phyloP scores from a whole-genome alignment of 2,888 invertebrate genomes.

The Pollenia labialis region DNA sequence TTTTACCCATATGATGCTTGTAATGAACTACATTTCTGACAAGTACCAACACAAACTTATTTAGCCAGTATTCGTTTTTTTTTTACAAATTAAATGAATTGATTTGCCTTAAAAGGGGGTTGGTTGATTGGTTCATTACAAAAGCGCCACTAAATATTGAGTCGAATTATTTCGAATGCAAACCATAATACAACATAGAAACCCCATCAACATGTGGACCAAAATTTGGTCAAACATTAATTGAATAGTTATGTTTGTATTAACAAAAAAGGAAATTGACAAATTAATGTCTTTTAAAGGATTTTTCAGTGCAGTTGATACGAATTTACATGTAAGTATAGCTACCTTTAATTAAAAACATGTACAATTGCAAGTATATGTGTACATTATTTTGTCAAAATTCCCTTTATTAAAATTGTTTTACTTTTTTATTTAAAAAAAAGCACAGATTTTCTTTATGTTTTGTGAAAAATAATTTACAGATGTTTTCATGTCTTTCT shows the following conservation, averaged over 20 bases:
- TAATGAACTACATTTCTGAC: background rate
- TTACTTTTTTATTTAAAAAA: background rate
- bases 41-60: background rate
- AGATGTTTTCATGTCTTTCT: conserved; percentile 23
- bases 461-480: conserved; percentile 10
- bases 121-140: conserved; percentile 7
- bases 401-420: too few relatives aligned
- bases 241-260: conserved; percentile 53
- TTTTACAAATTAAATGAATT: conserved; percentile 35
- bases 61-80: conserved; percentile 12
- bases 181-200: background rate
- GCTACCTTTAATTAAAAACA: too few relatives aligned
- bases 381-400: too few relatives aligned
- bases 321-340: background rate
- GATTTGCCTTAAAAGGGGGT: conserved; percentile 31
- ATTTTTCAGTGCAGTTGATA: background rate
- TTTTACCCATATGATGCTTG: conserved; percentile 1
- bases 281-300: conserved; percentile 3
- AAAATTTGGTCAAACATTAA: conserved; percentile 59
- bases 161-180: background rate
- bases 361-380: too few relatives aligned
- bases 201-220: conserved; percentile 40
- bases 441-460: background rate
- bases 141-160: conserved; percentile 29
- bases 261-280: conserved; percentile 33